Evolutionary conservation across 2,888 invertebrate genomes (phyloP), one percentile per base, ranked within the genome.

Genomic region (Podabrus alpinus): DNA sequence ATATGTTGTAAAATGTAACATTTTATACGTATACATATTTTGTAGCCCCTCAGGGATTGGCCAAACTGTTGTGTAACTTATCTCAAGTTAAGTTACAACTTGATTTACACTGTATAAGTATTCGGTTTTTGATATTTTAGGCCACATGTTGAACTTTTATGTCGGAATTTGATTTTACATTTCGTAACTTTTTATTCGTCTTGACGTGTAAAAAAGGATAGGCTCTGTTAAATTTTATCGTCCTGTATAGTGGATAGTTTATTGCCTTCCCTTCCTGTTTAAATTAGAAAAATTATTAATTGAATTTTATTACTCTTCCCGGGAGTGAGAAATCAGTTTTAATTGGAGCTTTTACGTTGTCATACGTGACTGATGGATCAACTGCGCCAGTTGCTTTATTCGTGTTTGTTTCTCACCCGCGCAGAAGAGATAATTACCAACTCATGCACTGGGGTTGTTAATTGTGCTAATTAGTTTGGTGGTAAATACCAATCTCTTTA

Each of bases 51-150:
- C 7, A 19, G 21, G 62, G 21, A 19, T 19, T n/a, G 19, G 62
- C 62, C 62, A 64, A 64, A 64, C 19, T 64, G 62, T 64, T 64
- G 62, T 64, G 62, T 64, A 64, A 64, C 62, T 64, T 64, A 64
- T 64, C 62, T 64, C 17, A 64, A 64, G 62, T 64, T 64, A 21
- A 64, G 19, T 64, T 64, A 21, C 16, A 19, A 64, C 62, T 64
- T 64, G 62, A 64, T 64, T 64, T 64, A 64, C 62, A 64, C 62
- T n/a, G 62, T 19, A 19, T 64, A 17, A 19, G 62, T 16, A 64
- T 64, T 64, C 62, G 13, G 62, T 64, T 64, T 19, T 64, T 64
- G 17, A 64, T 64, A 64, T 64, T 64, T 64, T 19, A 19, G 19
- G 21, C 62, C 62, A 64, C 62, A 64, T 64, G 62, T 64, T 64